A percentile compares a stretch with the other conserved stretches of the same genome.
Conservation (phyloP, 1,140 invertebrate species). For the Pissodes strobi region DNA sequence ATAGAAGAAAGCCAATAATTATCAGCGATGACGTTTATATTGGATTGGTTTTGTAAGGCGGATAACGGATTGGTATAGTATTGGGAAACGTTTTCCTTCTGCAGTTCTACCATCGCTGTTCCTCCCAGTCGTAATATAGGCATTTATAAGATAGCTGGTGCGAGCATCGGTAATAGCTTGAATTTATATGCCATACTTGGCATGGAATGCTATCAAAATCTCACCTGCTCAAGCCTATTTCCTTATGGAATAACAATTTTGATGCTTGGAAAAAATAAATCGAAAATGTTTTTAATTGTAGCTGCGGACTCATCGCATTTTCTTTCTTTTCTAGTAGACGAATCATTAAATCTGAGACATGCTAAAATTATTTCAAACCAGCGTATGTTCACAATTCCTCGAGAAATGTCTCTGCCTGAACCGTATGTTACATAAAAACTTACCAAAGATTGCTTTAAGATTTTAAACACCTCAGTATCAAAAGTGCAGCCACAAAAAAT, state of each 20-base stretch:
- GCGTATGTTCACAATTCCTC: background rate
- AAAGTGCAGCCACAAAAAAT: too few species aligned
- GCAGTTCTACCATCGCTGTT: conserved; percentile 43
- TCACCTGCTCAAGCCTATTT: conserved; percentile 50
- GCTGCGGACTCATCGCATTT: background rate
- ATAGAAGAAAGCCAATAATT: too few species aligned
- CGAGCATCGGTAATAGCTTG: conserved; percentile 50
- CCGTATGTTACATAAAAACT: background rate
- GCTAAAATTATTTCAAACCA: background rate
- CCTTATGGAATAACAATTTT: conserved; percentile 40
- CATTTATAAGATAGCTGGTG: too few species aligned
- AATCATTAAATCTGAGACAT: background rate
- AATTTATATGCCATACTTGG: conserved; percentile 59
- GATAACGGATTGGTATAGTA: conserved; percentile 45
- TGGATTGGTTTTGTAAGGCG: conserved; percentile 45
- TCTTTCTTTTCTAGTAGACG: background rate
- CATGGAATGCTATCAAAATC: conserved; percentile 54
- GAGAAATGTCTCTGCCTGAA: too few species aligned
- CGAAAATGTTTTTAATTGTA: background rate
- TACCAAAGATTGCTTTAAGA: background rate
- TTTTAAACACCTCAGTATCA: too few species aligned
- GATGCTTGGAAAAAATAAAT: conserved; percentile 37
- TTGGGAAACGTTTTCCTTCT: conserved; percentile 35
- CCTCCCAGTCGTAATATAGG: conserved; percentile 54
- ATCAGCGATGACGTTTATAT: conserved; percentile 56